Evolutionary conservation across 2,113 vertebrate genomes (phyloP), one percentile per base, ranked within the genome.

Genomic region (Seriola quinqueradiata): DNA sequence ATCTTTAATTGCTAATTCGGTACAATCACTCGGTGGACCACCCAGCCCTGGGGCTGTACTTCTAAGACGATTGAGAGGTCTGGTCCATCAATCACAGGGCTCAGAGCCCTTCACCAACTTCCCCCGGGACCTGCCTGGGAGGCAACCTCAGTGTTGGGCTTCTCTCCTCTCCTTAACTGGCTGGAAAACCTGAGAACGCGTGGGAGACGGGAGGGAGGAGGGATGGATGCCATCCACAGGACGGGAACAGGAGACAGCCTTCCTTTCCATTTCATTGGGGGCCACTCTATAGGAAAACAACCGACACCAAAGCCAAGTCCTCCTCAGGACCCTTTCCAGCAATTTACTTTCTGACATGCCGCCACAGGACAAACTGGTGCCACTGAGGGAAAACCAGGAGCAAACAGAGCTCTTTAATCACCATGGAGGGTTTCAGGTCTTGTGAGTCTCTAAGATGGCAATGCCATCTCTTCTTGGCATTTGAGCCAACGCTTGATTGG

Each of bases 1-100:
- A 90, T 78, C 76, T 90, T 87, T 88, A 89, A 92, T 89, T 90
- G 72, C 80, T 90, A 74, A 92, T 90, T 92, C 85, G 80, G 72
- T 87, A 52, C 61, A 84, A 87, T 91, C 74, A 70, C 65, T 57
- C 64, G 52, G 52, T 6, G 68, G 93, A 91, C 90, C 94, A 92
- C 91, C 90, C 84, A 60, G 91, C 28, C 66, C 25, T 34, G 63
- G 48, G 46, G 55, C 60, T 72, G 74, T 64, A 85, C 77, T 75
- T 66, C 61, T 82, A 64, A 84, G 52, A 73, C 34, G 40, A 87
- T 58, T 75, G 69, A 86, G 69, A 63, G 42, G 74, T 83, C 74
- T 84, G 82, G 54, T 90, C 81, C 77, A 93, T 93, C 90, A 92
- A 80, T 93, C 87, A 89, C 73, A 68, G 38, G 70, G 81, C 66